A percentile compares a stretch with the other conserved stretches of the same genome.
Evolutionary conservation across 2,797 vertebrate species (phyloP).

Genomic region (Pseudochirops cupreus): DNA sequence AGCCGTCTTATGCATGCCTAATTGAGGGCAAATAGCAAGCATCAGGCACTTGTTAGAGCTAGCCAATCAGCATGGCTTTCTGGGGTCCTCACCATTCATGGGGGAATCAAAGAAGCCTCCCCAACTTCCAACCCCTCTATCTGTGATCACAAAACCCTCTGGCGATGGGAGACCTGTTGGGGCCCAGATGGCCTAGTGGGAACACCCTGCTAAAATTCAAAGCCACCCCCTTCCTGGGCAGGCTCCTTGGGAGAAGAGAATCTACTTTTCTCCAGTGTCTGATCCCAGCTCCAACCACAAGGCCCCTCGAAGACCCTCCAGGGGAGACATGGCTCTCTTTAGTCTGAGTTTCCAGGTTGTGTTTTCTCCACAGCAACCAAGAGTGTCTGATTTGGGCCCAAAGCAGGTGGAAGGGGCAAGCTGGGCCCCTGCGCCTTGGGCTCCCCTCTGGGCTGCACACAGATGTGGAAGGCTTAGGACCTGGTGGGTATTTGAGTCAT

Average conservation of each 20-base stretch:
- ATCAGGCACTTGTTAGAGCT: neutral
- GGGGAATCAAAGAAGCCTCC: neutral
- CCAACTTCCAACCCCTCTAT: neutral
- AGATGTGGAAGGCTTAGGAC: neutral
- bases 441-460: neutral
- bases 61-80: neutral
- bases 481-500: neutral
- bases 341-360: rapidly evolving
- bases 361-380: neutral
- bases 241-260: neutral
- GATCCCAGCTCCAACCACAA: neutral
- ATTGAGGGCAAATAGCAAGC: conserved; percentile 19
- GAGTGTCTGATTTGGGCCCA: neutral
- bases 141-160: neutral
- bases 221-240: neutral
- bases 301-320: neutral
- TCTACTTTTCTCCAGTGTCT: neutral
- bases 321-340: too few species aligned
- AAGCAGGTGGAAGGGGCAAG: neutral
- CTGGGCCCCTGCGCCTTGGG: neutral
- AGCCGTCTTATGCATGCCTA: neutral
- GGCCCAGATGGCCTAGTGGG: neutral
- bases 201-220: neutral
- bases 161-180: neutral
- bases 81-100: neutral